Percentiles rank a stretch among this genome's conserved stretches.
These are phyloP conservation scores for Melieria omissa DNA, from an alignment of 2,888 invertebrate genomes.

Conservation along the genomic window DNA sequence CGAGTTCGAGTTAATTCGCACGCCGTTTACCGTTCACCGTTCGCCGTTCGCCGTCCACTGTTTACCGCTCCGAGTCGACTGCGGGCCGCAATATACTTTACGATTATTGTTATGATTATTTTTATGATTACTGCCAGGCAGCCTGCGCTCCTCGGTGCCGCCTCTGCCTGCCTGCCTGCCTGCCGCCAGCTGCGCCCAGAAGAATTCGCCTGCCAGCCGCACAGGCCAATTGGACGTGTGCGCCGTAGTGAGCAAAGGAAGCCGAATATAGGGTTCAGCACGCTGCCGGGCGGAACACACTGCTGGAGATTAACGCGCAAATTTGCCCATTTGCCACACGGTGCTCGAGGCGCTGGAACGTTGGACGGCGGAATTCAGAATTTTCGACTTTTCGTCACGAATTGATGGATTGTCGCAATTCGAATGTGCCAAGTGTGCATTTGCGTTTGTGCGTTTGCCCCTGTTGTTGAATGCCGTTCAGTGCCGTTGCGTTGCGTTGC, in stretches of 20 bases:
- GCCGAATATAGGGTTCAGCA: not conserved
- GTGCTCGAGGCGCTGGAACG: constrained; percentile 52
- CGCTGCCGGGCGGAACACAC: not conserved
- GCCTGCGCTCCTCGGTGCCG: not conserved
- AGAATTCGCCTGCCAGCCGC: not conserved
- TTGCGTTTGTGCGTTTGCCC: not conserved
- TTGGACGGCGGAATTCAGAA: constrained; percentile 43
- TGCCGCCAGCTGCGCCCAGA: not conserved
- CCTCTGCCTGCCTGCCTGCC: constrained; percentile 19
- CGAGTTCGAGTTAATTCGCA: not conserved
- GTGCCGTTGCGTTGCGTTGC: constrained; percentile 12
- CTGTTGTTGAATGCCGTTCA: not conserved
- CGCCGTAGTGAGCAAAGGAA: not conserved
- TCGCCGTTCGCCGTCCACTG: not conserved
- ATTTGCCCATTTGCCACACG: constrained; percentile 9
- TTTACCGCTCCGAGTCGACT: constrained; percentile 2
- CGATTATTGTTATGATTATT: constrained; percentile 65
- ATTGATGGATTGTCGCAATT: constrained; percentile 1
- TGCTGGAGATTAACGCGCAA: not conserved
- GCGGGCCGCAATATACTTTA: constrained; percentile 49
- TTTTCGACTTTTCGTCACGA: constrained; percentile 7
- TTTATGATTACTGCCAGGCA: constrained; percentile 52
- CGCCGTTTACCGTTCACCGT: not conserved
- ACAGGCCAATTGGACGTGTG: constrained; percentile 17
- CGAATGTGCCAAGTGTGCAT: constrained; percentile 17